Evolutionary conservation across 2,888 invertebrate species (phyloP), one percentile per base, ranked within the genome.

Genomic region (Tipula vernalis): DNA sequence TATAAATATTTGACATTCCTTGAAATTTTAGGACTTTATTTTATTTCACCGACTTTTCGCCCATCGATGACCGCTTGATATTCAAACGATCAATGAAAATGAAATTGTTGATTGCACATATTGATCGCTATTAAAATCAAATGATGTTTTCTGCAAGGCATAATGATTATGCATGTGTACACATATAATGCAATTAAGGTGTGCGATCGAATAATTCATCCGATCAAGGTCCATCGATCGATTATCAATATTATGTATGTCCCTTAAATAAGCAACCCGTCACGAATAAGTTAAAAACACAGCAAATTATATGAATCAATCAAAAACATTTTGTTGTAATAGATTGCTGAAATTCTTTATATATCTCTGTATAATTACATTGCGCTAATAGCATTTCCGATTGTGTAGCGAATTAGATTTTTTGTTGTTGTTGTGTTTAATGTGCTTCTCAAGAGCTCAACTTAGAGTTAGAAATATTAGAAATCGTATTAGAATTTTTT

Each of bases 301-400:
- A 8, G 10, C 10, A 71, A 71, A 71, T 71, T 71, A 28, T 71
- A 71, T 28, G 71, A 71, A 71, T 71, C 71, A 28, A 71, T 28
- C 71, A 71, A 71, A 71, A 28, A 71, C 71, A 28, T 28, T 71
- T 71, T 71, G 18, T 71, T 71, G 71, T 71, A 71, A 71, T 28
- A 18, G 71, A 71, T 28, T 71, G 71, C 71, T 71, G 71, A 28
- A 71, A 71, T 71, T 28, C 71, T 71, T n/a, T n/a, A n/a, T n/a
- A n/a, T n/a, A 71, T 10, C 10, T 71, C 71, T 71, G 71, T 71
- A 71, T 51, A 51, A 28, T 71, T 71, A 71, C 71, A 71, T 71
- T 71, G 71, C 71, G 71, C 71, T 71, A 71, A 71, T 71, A 71
- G 71, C 71, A 71, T 71, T 71, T 71, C 71, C 71, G 71, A 71